Evolutionary conservation across 2,113 vertebrate species (phyloP).

Genomic region (Geothlypis trichas): DNA sequence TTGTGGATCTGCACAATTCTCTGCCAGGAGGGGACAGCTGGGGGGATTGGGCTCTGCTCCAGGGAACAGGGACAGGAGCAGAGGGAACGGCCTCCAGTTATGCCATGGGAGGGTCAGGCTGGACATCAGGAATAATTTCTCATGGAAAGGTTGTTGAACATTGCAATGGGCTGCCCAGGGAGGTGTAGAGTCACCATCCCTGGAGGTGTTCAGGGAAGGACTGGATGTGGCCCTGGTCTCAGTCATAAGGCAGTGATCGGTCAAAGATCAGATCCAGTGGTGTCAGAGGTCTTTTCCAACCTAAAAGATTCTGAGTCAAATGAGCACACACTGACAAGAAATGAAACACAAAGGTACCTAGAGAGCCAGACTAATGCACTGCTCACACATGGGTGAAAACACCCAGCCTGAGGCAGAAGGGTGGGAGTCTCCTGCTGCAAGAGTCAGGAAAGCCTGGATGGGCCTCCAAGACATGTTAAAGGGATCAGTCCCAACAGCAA

Average conservation of each 20-base stretch:
- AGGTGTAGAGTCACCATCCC: neutral
- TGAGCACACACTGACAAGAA: neutral
- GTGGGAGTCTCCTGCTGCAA: neutral
- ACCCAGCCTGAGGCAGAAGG: neutral
- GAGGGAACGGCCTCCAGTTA: accelerated
- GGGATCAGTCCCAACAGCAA: neutral
- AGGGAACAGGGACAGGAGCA: neutral
- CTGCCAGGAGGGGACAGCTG: neutral
- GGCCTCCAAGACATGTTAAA: neutral
- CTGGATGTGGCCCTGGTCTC: neutral
- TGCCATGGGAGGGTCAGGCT: neutral
- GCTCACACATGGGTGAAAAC: neutral
- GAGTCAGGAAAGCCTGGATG: neutral
- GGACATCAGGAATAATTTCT: neutral
- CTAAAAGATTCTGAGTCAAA: neutral
- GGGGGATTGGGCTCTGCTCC: accelerated
- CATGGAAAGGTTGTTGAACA: neutral
- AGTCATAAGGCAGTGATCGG: too few relatives aligned
- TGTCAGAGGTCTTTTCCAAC: neutral
- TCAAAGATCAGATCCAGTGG: neutral
- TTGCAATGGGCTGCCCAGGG: neutral
- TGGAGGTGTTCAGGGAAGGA: neutral
- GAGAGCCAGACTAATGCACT: neutral
- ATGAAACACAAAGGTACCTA: accelerated
- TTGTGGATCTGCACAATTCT: neutral